These are phyloP conservation scores for Gorsachius magnificus DNA, from an alignment of 2,797 vertebrate species.

Conservation along the genomic window DNA sequence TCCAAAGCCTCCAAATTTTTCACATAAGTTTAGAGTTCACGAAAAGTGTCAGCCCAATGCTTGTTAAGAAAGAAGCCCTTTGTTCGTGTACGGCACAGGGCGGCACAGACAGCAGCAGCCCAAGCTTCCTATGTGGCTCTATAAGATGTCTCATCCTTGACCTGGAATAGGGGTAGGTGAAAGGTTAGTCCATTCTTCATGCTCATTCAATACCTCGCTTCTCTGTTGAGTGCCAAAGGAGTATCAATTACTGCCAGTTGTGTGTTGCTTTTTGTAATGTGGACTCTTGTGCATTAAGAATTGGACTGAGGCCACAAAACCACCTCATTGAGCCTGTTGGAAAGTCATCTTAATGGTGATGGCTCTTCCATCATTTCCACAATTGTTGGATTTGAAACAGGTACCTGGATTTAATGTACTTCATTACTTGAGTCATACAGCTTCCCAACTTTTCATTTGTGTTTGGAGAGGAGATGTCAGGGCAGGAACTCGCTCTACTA, in stretches of 20 bases:
- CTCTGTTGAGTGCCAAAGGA: constrained; percentile 45
- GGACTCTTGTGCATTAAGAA: constrained; percentile 39
- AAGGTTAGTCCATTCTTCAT: constrained; percentile 68
- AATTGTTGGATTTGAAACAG: constrained; percentile 39
- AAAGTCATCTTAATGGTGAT: background rate
- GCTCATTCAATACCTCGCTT: constrained; percentile 41
- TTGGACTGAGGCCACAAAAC: constrained; percentile 54
- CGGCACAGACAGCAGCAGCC: background rate
- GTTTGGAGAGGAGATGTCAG: constrained; percentile 29
- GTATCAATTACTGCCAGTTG: constrained; percentile 59
- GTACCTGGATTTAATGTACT: constrained; percentile 18
- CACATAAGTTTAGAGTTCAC: constrained; percentile 30
- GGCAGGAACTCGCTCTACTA: constrained; percentile 1
- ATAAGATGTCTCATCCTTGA: constrained; percentile 60
- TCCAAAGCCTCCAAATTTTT: constrained; percentile 27
- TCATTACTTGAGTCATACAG: constrained; percentile 20
- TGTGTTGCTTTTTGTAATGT: constrained; percentile 44
- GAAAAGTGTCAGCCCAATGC: background rate
- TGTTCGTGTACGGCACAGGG: background rate
- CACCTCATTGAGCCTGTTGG: constrained; percentile 35
- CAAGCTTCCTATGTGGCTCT: constrained; percentile 33
- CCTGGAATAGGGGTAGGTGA: constrained; percentile 52
- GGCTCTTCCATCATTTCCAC: constrained; percentile 47
- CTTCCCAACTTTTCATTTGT: constrained; percentile 49
- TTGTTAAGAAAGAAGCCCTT: constrained; percentile 55